phyloP scores from a whole-genome alignment of 2,113 vertebrate genomes.

The Pituophis catenifer region DNA sequence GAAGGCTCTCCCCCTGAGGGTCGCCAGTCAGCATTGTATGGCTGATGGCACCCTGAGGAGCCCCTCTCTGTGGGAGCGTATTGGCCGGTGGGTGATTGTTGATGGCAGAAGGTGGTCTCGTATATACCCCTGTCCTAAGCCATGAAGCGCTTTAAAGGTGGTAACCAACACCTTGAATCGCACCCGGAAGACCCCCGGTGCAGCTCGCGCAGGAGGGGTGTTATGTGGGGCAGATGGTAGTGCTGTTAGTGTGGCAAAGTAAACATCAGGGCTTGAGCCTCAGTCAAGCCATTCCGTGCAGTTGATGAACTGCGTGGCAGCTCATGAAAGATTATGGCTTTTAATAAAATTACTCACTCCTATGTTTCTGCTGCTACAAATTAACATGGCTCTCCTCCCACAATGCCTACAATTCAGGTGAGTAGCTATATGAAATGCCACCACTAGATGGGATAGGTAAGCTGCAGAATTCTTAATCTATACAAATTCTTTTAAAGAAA shows the following conservation, averaged over 20 bases:
- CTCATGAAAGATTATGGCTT: neutral
- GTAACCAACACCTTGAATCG: no score
- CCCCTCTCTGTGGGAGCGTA: no score
- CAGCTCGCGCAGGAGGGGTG: no score
- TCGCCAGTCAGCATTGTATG: no score
- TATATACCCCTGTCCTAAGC: no score
- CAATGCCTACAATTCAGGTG: neutral
- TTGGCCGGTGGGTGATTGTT: no score
- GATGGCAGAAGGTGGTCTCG: no score
- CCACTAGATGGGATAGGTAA: slow-evolving; percentile 6
- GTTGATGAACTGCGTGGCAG: neutral
- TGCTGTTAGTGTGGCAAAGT: neutral
- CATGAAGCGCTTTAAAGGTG: no score
- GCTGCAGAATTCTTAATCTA: neutral
- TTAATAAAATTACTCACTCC: neutral
- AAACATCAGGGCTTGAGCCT: neutral
- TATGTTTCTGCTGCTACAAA: neutral
- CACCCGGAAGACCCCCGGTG: no score
- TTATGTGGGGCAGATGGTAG: neutral
- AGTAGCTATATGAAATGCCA: neutral
- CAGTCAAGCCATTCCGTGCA: neutral
- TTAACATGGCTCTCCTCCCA: neutral
- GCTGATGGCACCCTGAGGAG: no score
- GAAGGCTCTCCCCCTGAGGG: no score
- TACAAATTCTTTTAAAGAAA: neutral